Evolutionary conservation across 2,888 invertebrate species (phyloP), one percentile per base, ranked within the genome.

Genomic region (Pammene aurita): DNA sequence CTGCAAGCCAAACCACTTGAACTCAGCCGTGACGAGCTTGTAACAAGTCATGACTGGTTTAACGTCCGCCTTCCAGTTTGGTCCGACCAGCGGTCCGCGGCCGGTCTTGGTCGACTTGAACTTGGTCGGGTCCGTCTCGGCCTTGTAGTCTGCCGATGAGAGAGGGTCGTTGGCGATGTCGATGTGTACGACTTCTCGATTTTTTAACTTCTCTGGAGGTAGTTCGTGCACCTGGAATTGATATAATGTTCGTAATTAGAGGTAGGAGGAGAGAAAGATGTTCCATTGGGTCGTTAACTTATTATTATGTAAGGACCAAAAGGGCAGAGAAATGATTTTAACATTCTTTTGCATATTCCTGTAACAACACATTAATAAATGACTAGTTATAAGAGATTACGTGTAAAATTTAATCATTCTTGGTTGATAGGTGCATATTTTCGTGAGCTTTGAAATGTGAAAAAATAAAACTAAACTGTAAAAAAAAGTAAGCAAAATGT

Each of bases 1-100:
- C 93, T 96, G 96, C 72, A 99, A 94, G 67, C 99, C 99, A 83
- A 98, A 99, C 99, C 99, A 99, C 93, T 98, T 99, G 93, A 99
- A 99, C 93, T 99, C 98, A 73, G 97, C 96, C 44, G 98, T 98
- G 79, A 99, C 99, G 77, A 99, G 94, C 92, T 99, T 99, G 92
- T 99, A 99, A 87, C 98, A 98, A 63, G 98, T 98, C 99, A 99
- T 99, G 72, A 98, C 96, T 16, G 98, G 98, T 65, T 95, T 92
- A 56, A 95, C 94, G 50, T 94, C 94, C 68, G 94, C 94, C 90
- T 95, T 95, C 98, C 98, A 98, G 74, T 95, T 94, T 76, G 95
- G 93, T 0, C 95, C 95, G 72, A 93, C 88, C 67, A 99, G 94
- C 48, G 98, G 99, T 9, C 99, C 99, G 80, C 99, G 95, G 14